Percentiles rank a stretch among this genome's conserved stretches.
Conservation (phyloP, 2,888 invertebrate species). For the Urechis unicinctus region DNA sequence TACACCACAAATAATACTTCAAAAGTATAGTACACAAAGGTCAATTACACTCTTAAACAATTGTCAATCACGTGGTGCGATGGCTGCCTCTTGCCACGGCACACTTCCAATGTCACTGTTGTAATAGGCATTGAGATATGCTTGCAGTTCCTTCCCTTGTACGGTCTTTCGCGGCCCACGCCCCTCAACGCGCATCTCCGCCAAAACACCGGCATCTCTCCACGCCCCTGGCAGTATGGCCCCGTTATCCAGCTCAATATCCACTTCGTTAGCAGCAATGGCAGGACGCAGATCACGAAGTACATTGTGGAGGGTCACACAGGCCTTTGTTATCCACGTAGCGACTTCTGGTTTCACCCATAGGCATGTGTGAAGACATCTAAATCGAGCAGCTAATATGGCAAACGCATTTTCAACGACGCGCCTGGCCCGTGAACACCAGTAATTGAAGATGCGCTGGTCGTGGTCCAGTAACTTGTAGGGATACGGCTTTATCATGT, state of each 20-base stretch:
- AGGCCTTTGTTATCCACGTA: not conserved
- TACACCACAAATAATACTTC: too few relatives aligned
- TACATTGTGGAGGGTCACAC: not conserved
- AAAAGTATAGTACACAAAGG: too few relatives aligned
- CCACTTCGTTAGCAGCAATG: not conserved
- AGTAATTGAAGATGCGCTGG: slow-evolving; percentile 6
- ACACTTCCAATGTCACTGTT: not conserved
- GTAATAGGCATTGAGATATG: slow-evolving; percentile 1
- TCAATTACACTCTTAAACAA: too few relatives aligned
- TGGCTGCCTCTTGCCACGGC: not conserved
- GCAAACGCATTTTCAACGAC: slow-evolving; percentile 4
- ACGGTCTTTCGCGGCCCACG: not conserved
- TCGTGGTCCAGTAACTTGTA: not conserved
- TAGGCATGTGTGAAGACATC: not conserved
- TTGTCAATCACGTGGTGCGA: too few relatives aligned
- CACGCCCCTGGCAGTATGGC: slow-evolving; percentile 8
- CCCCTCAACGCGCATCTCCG: not conserved
- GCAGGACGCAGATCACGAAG: not conserved
- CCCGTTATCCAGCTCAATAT: not conserved
- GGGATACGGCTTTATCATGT: not conserved
- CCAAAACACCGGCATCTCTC: slow-evolving; percentile 1
- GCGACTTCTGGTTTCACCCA: not conserved
- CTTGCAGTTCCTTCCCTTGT: not conserved
- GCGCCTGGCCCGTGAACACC: not conserved
- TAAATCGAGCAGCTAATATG: not conserved